These are phyloP conservation scores for Apodemia zela DNA, from an alignment of 2,888 invertebrate genomes.

Conservation along the genomic window DNA sequence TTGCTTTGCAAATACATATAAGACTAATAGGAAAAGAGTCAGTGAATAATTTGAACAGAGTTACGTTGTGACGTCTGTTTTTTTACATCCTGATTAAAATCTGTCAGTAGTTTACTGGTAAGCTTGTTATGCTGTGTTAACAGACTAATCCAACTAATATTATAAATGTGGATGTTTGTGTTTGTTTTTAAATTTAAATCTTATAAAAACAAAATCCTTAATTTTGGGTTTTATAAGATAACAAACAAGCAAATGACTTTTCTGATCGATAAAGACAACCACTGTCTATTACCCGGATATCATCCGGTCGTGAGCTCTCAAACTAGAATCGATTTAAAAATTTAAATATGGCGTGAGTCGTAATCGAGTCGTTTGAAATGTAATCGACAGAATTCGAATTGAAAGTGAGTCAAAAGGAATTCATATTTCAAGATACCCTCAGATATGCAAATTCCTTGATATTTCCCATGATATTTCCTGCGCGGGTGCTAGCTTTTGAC, in stretches of 20 bases:
- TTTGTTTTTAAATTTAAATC: too few relatives aligned
- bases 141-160: too few relatives aligned
- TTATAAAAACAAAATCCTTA: too few relatives aligned
- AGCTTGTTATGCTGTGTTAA: too few relatives aligned
- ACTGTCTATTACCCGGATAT: too few relatives aligned
- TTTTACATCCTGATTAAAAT: too few relatives aligned
- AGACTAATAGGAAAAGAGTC: neutral
- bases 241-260: too few relatives aligned
- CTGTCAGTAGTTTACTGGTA: too few relatives aligned
- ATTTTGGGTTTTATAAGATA: too few relatives aligned
- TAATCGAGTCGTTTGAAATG: conserved; percentile 15
- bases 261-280: too few relatives aligned
- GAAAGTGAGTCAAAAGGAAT: conserved; percentile 11
- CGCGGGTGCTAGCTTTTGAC: neutral
- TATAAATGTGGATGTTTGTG: too few relatives aligned
- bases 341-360: neutral
- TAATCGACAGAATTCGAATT: conserved; percentile 10
- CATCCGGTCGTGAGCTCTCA: neutral
- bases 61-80: too few relatives aligned
- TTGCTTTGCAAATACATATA: neutral
- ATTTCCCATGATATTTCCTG: conserved; percentile 9
- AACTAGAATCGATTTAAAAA: neutral
- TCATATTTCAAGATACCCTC: conserved; percentile 9
- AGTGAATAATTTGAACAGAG: neutral
- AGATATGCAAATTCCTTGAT: conserved; percentile 13